Evolutionary conservation across 2,113 vertebrate genomes (phyloP), one percentile per base, ranked within the genome.

Genomic region (Electrona antarctica): DNA sequence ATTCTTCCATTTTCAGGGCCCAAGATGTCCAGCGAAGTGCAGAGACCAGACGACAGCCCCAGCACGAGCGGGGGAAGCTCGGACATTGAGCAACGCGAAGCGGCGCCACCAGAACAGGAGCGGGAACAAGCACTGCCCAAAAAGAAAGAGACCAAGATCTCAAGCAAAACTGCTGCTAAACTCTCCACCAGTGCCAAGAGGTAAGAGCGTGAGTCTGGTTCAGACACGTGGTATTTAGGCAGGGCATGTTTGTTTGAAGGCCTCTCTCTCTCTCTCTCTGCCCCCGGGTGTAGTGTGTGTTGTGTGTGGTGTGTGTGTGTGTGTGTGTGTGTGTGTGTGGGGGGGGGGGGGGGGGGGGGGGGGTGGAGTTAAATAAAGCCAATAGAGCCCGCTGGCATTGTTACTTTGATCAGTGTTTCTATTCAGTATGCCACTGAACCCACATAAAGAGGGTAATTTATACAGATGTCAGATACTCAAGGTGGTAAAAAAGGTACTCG

Each of bases 151-250:
- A 97, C 96, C 46, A 99, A 99, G 92, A 98, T 99, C 90, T 98
- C 97, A 66, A 98, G 96, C 89, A 99, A 98, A 94, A 99, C 97
- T 1, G 97, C 97, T 54, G 97, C 98, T 87, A 99, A 99, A 88
- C 91, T 99, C 87, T 99, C 98, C 78, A 99, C 98, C 76, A 99
- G 98, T 92, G 97, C 97, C 92, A 99, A 99, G 95, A 96, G 98
- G 98, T 98, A 81, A 83, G 69, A 11, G 12, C 11, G 8, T 45
- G 45, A 57, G 54, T 76, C 4, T 65, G 66, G 15, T 64, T 77
- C 41, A 52, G 52, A 47, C 69, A 64, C 69, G 41, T 8, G 3
- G 52, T 61, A 33, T 74, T 74, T 61, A 80, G 59, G 77, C 61
- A 55, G 29, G 33, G 71, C 60, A 73, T 87, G 74, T 87, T 85